These are phyloP conservation scores for Trogon surrucura DNA, from an alignment of 2,113 vertebrate genomes.

Conservation along the genomic window DNA sequence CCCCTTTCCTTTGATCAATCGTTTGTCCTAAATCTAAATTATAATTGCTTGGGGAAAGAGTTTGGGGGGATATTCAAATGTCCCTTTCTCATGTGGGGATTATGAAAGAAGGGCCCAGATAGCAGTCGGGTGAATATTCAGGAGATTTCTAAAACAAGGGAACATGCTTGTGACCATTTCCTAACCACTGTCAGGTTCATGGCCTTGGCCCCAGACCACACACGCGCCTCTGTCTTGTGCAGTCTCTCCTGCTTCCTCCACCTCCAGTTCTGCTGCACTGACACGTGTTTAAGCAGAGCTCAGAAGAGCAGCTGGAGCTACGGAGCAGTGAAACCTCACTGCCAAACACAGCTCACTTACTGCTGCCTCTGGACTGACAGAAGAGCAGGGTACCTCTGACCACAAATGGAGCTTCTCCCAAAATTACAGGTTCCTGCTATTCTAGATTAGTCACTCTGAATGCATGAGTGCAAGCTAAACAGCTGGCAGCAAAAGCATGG, in stretches of 20 bases:
- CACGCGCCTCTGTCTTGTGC: neutral
- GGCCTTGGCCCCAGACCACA: neutral
- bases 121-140: rapidly evolving
- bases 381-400: neutral
- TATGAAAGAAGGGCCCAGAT: neutral
- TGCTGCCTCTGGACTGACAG: neutral
- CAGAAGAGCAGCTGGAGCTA: neutral
- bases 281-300: neutral
- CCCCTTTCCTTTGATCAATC: neutral
- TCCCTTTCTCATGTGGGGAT: neutral
- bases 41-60: neutral
- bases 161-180: neutral
- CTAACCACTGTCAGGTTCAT: neutral
- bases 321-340: neutral
- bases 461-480: neutral
- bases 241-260: neutral
- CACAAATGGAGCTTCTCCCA: neutral
- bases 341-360: neutral
- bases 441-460: neutral
- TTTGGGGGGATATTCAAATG: neutral
- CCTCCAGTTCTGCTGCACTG: neutral
- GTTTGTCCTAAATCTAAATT: neutral
- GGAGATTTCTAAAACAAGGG: neutral
- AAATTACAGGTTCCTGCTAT: neutral
- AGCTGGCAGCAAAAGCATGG: neutral